Evolutionary conservation across 2,888 invertebrate genomes (phyloP).

Genomic region (Plebejus argus): DNA sequence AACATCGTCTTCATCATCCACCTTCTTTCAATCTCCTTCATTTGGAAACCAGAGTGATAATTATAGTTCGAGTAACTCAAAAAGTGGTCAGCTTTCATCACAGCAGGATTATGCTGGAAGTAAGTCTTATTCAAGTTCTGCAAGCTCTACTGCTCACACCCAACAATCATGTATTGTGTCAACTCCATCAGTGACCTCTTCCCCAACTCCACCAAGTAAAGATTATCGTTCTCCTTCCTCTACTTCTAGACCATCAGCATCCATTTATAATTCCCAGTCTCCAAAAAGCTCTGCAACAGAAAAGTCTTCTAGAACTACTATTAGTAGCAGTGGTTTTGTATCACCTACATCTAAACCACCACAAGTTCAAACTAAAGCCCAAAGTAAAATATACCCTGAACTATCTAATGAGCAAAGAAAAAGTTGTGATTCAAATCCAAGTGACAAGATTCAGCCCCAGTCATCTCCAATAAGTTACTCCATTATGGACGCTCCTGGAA

Average conservation of each 20-base stretch:
- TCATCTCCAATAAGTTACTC: constrained; percentile 89
- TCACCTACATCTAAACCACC: constrained; percentile 78
- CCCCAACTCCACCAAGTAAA: constrained; percentile 78
- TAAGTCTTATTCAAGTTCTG: constrained; percentile 82
- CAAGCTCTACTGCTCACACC: constrained; percentile 81
- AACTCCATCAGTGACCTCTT: constrained; percentile 80
- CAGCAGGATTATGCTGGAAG: constrained; percentile 81
- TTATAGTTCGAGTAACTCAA: constrained; percentile 80
- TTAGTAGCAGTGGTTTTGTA: constrained; percentile 74
- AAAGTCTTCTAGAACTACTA: constrained; percentile 61
- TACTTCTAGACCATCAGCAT: constrained; percentile 67
- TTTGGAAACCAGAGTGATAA: constrained; percentile 82
- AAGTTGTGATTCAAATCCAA: constrained; percentile 78
- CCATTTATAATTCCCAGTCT: constrained; percentile 70
- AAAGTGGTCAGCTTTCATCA: constrained; percentile 76
- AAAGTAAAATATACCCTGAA: constrained; percentile 89
- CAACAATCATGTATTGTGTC: constrained; percentile 88
- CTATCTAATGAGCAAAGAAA: constrained; percentile 76
- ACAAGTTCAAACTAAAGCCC: constrained; percentile 87
- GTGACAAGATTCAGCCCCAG: constrained; percentile 78
- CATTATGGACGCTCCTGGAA: constrained; percentile 85
- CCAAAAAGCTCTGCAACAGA: constrained; percentile 65
- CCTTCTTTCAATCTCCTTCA: constrained; percentile 84
- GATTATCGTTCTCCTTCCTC: constrained; percentile 83
- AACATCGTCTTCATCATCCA: constrained; percentile 76